Conservation (phyloP, 2,888 invertebrate genomes). For the Euplagia quadripunctaria region DNA sequence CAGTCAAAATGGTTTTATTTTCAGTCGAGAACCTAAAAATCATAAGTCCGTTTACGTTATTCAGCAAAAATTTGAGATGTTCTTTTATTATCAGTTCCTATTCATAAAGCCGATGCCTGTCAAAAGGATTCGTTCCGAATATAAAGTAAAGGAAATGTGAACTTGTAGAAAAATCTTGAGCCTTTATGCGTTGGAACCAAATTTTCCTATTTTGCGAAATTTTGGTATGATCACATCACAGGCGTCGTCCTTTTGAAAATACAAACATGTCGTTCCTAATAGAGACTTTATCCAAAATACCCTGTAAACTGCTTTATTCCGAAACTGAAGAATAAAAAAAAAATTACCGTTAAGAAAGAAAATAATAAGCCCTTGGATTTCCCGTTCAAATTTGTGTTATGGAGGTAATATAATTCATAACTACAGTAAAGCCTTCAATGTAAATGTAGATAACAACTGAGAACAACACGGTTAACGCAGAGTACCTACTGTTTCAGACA, state of each 20-base stretch:
- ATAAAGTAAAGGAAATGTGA: slow-evolving; percentile 35
- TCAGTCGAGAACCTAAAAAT: neutral
- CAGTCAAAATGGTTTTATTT: neutral
- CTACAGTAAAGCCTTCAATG: too few relatives aligned
- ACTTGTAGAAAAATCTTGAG: slow-evolving; percentile 23
- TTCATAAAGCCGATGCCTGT: slow-evolving; percentile 32
- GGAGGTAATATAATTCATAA: too few relatives aligned
- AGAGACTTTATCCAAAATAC: neutral
- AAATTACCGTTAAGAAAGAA: too few relatives aligned
- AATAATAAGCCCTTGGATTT: too few relatives aligned
- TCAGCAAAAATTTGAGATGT: slow-evolving; percentile 23
- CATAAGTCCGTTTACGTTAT: neutral
- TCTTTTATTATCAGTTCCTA: slow-evolving; percentile 26
- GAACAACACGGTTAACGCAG: too few relatives aligned
- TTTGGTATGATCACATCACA: too few relatives aligned
- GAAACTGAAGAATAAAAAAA: too few relatives aligned
- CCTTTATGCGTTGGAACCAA: slow-evolving; percentile 9
- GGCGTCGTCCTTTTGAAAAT: neutral
- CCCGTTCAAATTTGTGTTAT: too few relatives aligned
- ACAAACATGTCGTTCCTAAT: neutral
- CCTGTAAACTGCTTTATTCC: too few relatives aligned
- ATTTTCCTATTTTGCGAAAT: neutral
- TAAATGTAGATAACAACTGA: too few relatives aligned
- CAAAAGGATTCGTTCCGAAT: slow-evolving; percentile 36
- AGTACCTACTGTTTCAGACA: too few relatives aligned